A percentile compares a stretch with the other conserved stretches of the same genome.
Evolutionary conservation across 1,140 invertebrate genomes (phyloP).

Genomic region (Ostrea denselamellosa): DNA sequence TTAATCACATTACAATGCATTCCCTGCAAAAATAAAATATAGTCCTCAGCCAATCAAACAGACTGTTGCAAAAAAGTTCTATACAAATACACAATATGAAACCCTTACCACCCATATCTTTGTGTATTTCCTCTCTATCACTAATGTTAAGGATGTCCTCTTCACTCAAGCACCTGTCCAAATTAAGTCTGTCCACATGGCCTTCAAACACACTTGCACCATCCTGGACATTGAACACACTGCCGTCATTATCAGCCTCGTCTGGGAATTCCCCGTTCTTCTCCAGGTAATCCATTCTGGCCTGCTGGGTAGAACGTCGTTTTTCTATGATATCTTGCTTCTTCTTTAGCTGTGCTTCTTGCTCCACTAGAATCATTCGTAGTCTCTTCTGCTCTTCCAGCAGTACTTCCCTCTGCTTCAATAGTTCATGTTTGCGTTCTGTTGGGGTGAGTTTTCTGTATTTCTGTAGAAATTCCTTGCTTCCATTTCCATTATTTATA

Average conservation of each 20-base stretch:
- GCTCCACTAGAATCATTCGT: slow-evolving; percentile 54
- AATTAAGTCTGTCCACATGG: slow-evolving; percentile 53
- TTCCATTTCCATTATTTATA: slow-evolving; percentile 40
- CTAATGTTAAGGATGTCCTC: slow-evolving; percentile 38
- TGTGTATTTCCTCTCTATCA: slow-evolving; percentile 22
- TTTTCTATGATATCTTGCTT: slow-evolving; percentile 52
- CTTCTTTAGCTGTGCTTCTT: slow-evolving; percentile 54
- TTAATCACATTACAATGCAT: too few species aligned
- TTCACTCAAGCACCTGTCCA: slow-evolving; percentile 54
- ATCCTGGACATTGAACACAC: slow-evolving; percentile 24
- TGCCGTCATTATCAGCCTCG: slow-evolving; percentile 15
- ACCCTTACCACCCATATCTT: not conserved
- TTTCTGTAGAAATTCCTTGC: slow-evolving; percentile 53
- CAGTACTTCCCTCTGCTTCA: slow-evolving; percentile 60
- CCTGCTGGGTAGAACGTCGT: slow-evolving; percentile 53
- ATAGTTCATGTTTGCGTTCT: slow-evolving; percentile 59
- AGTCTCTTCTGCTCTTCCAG: slow-evolving; percentile 63
- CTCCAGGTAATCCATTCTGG: slow-evolving; percentile 56
- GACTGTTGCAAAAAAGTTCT: not conserved
- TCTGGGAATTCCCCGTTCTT: slow-evolving; percentile 41
- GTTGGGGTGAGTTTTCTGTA: slow-evolving; percentile 56
- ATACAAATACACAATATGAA: not conserved
- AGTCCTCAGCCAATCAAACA: not conserved
- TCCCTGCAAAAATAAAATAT: too few species aligned
- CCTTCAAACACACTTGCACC: slow-evolving; percentile 53